phyloP scores from a whole-genome alignment of 2,888 invertebrate species.

The Hyposoter didymator region DNA sequence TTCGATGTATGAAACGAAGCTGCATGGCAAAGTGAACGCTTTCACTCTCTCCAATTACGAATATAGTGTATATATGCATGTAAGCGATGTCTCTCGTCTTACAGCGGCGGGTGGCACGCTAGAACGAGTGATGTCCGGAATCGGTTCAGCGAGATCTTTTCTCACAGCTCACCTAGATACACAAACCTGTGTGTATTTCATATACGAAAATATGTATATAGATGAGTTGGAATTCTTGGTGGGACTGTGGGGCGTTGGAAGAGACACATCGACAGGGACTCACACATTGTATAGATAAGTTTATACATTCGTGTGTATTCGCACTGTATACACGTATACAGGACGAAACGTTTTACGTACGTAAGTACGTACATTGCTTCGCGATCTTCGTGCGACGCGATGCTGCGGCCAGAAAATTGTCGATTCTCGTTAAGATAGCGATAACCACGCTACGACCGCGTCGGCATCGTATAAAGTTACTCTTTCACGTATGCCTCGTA shows the following conservation, averaged over 20 bases:
- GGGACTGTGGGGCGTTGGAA: slow-evolving; percentile 26
- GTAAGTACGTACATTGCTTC: slow-evolving; percentile 38
- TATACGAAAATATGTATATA: slow-evolving; percentile 11
- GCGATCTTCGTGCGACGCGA: slow-evolving; percentile 64
- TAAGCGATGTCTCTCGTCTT: slow-evolving; percentile 35
- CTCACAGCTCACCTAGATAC: slow-evolving; percentile 62
- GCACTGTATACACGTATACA: not conserved
- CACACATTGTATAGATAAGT: slow-evolving; percentile 43
- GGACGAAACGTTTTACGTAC: slow-evolving; percentile 44
- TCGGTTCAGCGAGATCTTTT: slow-evolving; percentile 66
- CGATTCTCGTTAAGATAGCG: slow-evolving; percentile 81
- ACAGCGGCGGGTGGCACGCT: slow-evolving; percentile 50
- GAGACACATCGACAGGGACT: slow-evolving; percentile 28
- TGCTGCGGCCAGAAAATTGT: slow-evolving; percentile 75
- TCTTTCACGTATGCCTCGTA: slow-evolving; percentile 51
- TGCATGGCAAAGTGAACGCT: slow-evolving; percentile 64
- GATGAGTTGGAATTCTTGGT: slow-evolving; percentile 11
- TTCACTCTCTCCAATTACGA: slow-evolving; percentile 81
- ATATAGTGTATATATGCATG: slow-evolving; percentile 60
- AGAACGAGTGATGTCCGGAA: slow-evolving; percentile 59
- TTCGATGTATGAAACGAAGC: not conserved
- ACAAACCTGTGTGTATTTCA: not conserved
- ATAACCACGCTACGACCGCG: slow-evolving; percentile 73
- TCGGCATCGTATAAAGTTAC: slow-evolving; percentile 69
- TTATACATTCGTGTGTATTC: slow-evolving; percentile 2